These are phyloP conservation scores for Nephrotoma appendiculata DNA, from an alignment of 2,888 invertebrate species.

Conservation along the genomic window DNA sequence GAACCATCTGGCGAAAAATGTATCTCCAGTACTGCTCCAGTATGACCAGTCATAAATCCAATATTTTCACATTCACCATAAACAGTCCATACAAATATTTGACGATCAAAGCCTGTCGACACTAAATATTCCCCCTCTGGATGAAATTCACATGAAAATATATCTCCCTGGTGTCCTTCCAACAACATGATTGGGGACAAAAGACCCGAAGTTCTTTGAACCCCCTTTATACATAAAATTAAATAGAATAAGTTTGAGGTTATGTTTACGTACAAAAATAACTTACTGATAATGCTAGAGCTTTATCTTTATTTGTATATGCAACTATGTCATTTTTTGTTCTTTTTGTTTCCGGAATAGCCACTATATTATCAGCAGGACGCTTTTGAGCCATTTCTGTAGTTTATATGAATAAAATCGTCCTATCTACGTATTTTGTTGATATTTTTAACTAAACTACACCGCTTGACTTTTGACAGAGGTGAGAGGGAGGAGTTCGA, in stretches of 20 bases:
- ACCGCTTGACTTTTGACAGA: background rate
- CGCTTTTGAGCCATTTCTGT: conserved; percentile 26
- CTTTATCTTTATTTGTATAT: conserved; percentile 57
- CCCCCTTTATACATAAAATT: conserved; percentile 33
- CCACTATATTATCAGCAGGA: conserved; percentile 22
- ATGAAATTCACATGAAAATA: conserved; percentile 85
- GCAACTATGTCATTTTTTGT: conserved; percentile 57
- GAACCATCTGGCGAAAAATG: conserved; percentile 74
- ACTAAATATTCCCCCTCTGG: conserved; percentile 92
- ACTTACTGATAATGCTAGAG: conserved; percentile 58
- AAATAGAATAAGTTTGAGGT: conserved; percentile 7
- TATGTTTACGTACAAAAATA: conserved; percentile 7
- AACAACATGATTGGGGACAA: conserved; percentile 90
- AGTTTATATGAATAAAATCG: background rate
- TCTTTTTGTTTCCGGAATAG: conserved; percentile 44
- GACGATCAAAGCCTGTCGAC: conserved; percentile 88
- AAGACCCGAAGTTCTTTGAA: conserved; percentile 73
- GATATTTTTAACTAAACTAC: background rate
- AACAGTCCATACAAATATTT: conserved; percentile 93
- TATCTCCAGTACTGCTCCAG: conserved; percentile 88
- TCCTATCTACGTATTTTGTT: background rate
- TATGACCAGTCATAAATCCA: conserved; percentile 84
- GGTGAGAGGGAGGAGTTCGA: background rate
- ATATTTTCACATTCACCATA: conserved; percentile 98
- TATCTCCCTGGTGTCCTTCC: conserved; percentile 94